Percentiles rank a stretch among this genome's conserved stretches.
These are phyloP conservation scores for Ennomos quercinarius DNA, from an alignment of 2,888 invertebrate genomes.

Conservation along the genomic window DNA sequence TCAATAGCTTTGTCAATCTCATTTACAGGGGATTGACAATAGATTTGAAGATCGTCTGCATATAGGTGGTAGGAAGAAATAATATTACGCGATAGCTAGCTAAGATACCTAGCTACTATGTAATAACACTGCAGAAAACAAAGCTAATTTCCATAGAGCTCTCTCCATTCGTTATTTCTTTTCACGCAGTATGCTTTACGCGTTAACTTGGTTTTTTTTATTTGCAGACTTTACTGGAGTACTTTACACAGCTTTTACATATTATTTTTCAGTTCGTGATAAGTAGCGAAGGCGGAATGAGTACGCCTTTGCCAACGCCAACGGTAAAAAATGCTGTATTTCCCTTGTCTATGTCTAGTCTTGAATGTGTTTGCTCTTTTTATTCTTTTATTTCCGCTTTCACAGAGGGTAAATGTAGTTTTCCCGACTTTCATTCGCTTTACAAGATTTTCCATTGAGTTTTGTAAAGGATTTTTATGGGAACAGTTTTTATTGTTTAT, in stretches of 20 bases:
- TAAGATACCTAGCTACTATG: too few species aligned
- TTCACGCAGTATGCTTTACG: slow-evolving; percentile 9
- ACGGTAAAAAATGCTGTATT: slow-evolving; percentile 38
- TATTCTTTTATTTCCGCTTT: slow-evolving; percentile 7
- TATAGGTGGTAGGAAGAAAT: too few species aligned
- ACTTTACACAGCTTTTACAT: slow-evolving; percentile 48
- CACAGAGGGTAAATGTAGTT: slow-evolving; percentile 14
- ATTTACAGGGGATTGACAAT: too few species aligned
- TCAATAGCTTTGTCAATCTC: too few species aligned
- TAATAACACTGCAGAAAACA: too few species aligned
- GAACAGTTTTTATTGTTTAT: background rate
- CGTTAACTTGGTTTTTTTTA: slow-evolving; percentile 25
- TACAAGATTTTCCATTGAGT: slow-evolving; percentile 3
- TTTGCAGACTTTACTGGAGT: slow-evolving; percentile 35
- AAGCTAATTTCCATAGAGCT: too few species aligned
- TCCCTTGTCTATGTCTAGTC: slow-evolving; percentile 46
- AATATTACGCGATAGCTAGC: too few species aligned
- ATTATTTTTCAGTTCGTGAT: slow-evolving; percentile 62
- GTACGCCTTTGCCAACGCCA: slow-evolving; percentile 29
- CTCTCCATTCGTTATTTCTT: background rate
- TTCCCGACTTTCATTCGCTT: background rate
- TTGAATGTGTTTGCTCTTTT: slow-evolving; percentile 29
- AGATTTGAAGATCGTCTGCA: too few species aligned
- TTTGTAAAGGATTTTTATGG: background rate
- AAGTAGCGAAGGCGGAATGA: slow-evolving; percentile 49